phyloP scores from a whole-genome alignment of 2,113 vertebrate species.

The Diglossa brunneiventris region DNA sequence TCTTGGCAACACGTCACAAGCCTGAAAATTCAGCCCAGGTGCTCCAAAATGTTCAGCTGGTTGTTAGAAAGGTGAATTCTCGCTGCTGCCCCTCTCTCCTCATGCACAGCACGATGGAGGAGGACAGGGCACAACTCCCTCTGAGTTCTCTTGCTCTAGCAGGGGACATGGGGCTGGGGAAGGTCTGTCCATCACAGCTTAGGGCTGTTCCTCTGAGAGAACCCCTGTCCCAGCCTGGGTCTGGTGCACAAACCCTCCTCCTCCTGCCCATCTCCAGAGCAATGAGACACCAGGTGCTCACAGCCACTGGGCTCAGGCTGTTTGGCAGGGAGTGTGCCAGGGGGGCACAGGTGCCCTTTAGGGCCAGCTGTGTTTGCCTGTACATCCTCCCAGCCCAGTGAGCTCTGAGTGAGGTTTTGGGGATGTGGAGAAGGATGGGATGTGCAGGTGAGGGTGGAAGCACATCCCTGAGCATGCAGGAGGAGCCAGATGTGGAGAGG shows the following conservation, averaged over 20 bases:
- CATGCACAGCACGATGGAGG: background rate
- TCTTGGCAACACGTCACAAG: background rate
- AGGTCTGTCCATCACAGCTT: background rate
- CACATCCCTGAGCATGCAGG: fast-evolving
- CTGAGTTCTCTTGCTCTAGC: background rate
- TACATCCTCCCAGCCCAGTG: background rate
- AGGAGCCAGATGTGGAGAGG: background rate
- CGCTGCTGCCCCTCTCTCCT: background rate
- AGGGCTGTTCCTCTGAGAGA: background rate
- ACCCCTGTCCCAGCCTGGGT: background rate
- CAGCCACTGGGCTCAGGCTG: background rate
- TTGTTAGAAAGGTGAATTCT: background rate
- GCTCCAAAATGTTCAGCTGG: background rate
- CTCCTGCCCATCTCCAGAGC: background rate
- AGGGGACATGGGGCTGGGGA: background rate
- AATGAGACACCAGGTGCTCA: background rate
- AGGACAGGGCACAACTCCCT: background rate
- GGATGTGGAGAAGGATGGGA: background rate
- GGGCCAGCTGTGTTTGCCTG: background rate
- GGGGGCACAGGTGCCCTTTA: background rate
- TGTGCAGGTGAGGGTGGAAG: background rate
- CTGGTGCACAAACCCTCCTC: background rate
- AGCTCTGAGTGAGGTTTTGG: background rate
- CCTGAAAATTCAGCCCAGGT: background rate
- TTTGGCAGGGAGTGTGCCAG: background rate